phyloP scores from a whole-genome alignment of 1,140 invertebrate species.

The Capitella teleta region DNA sequence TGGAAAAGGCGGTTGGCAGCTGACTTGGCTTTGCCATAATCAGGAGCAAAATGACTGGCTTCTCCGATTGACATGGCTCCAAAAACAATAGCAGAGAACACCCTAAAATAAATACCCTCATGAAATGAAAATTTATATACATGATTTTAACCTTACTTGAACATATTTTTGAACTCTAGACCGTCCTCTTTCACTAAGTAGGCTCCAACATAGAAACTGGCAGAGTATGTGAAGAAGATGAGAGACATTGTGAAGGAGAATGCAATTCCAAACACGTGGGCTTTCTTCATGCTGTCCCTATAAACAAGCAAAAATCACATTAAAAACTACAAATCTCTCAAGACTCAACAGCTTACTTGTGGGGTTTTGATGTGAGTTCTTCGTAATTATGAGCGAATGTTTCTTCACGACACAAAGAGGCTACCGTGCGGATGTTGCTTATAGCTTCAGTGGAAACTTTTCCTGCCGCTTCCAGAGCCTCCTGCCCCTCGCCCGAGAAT shows the following conservation, averaged over 20 bases:
- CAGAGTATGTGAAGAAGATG: slow-evolving; percentile 44
- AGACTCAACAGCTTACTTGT: too few relatives aligned
- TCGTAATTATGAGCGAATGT: slow-evolving; percentile 31
- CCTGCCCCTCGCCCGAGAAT: slow-evolving; percentile 35
- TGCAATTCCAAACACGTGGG: slow-evolving; percentile 3
- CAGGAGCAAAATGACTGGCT: slow-evolving; percentile 71
- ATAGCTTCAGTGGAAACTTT: slow-evolving; percentile 39
- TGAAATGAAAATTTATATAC: background rate
- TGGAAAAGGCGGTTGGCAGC: slow-evolving; percentile 54
- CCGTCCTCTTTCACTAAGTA: slow-evolving; percentile 28
- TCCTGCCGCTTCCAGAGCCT: slow-evolving; percentile 15
- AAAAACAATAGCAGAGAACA: slow-evolving; percentile 73
- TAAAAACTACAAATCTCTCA: too few relatives aligned
- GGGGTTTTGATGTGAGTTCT: background rate
- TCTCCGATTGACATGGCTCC: slow-evolving; percentile 79
- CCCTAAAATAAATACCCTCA: slow-evolving; percentile 43
- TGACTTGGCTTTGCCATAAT: slow-evolving; percentile 72
- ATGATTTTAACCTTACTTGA: slow-evolving; percentile 4
- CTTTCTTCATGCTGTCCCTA: slow-evolving; percentile 11
- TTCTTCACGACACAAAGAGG: slow-evolving; percentile 38
- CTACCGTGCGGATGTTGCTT: slow-evolving; percentile 44
- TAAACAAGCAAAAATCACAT: too few relatives aligned
- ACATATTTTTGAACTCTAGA: slow-evolving; percentile 6
- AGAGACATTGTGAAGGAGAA: slow-evolving; percentile 29
- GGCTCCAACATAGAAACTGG: slow-evolving; percentile 43